phyloP scores from a whole-genome alignment of 1,140 invertebrate species.

The Drosophila tristis region DNA sequence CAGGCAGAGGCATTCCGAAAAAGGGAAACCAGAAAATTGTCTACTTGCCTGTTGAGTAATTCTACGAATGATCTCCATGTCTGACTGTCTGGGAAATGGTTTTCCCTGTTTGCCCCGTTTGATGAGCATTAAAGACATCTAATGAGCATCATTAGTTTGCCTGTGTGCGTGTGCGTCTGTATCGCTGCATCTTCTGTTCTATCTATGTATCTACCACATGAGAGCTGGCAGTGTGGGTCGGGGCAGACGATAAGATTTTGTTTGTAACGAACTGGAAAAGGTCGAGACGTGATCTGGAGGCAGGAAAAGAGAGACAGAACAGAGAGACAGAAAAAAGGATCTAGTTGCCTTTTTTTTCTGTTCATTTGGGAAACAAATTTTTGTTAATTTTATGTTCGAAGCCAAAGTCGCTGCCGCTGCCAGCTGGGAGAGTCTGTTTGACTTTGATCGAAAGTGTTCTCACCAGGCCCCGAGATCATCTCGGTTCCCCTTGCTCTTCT shows the following conservation, averaged over 20 bases:
- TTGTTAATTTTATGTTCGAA: conserved; percentile 56
- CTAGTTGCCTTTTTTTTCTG: conserved; percentile 7
- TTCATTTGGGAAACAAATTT: conserved; percentile 32
- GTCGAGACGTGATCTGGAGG: conserved; percentile 43
- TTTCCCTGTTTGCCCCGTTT: background rate
- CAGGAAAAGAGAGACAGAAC: conserved; percentile 22
- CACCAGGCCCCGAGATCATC: background rate
- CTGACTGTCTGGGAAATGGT: conserved; percentile 35
- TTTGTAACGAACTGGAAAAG: conserved; percentile 69
- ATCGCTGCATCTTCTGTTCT: conserved; percentile 29
- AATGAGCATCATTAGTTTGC: conserved; percentile 78
- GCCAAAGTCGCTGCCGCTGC: background rate
- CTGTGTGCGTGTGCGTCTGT: conserved; percentile 20
- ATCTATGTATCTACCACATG: conserved; percentile 6
- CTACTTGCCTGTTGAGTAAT: conserved; percentile 65
- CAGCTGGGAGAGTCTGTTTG: conserved; percentile 45
- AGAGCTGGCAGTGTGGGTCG: conserved; percentile 1
- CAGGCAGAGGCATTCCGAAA: conserved; percentile 2
- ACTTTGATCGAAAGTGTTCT: conserved; percentile 66
- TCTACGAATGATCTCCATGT: conserved; percentile 52
- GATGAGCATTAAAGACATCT: conserved; percentile 68
- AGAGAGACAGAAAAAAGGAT: conserved; percentile 51
- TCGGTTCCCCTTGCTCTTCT: background rate
- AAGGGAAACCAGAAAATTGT: conserved; percentile 39
- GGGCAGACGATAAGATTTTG: conserved; percentile 28